Evolutionary conservation across 1,140 invertebrate species (phyloP).

Genomic region (Drosophila ohnishii): DNA sequence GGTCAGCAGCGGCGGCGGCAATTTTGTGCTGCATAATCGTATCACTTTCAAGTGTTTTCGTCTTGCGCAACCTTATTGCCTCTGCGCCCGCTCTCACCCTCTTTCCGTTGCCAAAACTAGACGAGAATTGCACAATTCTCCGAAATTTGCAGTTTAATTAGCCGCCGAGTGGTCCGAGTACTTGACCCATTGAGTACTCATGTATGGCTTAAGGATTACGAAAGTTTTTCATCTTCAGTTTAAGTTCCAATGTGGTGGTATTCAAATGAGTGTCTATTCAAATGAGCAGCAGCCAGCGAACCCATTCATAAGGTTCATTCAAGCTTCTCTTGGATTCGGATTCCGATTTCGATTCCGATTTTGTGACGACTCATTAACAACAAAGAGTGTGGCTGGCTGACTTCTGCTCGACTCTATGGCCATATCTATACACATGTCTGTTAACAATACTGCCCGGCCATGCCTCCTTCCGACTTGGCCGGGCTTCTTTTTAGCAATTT

Average conservation of each 20-base stretch:
- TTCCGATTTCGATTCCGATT: constrained; percentile 5
- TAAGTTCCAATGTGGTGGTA: constrained; percentile 6
- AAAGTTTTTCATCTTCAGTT: constrained; percentile 30
- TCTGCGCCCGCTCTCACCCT: too few species aligned
- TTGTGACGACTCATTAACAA: constrained; percentile 70
- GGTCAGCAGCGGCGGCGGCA: constrained; percentile 10
- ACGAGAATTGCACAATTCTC: constrained; percentile 65
- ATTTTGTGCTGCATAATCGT: constrained; percentile 77
- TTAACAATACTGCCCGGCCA: constrained; percentile 24
- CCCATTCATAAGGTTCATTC: constrained; percentile 65
- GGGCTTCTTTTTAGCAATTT: constrained; percentile 66
- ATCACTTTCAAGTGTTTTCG: constrained; percentile 76
- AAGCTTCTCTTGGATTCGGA: constrained; percentile 18
- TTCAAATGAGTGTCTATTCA: constrained; percentile 39
- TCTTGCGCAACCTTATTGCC: constrained; percentile 30
- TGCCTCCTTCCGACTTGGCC: constrained; percentile 1
- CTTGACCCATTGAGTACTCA: constrained; percentile 49
- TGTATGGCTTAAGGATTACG: constrained; percentile 32
- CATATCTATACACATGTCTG: constrained; percentile 24
- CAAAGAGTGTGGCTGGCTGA: constrained; percentile 28
- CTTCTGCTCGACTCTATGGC: constrained; percentile 13
- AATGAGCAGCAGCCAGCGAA: constrained; percentile 16
- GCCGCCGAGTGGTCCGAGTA: constrained; percentile 23
- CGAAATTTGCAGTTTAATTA: constrained; percentile 49
- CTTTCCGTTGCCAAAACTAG: constrained; percentile 46